Evolutionary conservation across 2,113 vertebrate genomes (phyloP).

Genomic region (Vidua chalybeata): DNA sequence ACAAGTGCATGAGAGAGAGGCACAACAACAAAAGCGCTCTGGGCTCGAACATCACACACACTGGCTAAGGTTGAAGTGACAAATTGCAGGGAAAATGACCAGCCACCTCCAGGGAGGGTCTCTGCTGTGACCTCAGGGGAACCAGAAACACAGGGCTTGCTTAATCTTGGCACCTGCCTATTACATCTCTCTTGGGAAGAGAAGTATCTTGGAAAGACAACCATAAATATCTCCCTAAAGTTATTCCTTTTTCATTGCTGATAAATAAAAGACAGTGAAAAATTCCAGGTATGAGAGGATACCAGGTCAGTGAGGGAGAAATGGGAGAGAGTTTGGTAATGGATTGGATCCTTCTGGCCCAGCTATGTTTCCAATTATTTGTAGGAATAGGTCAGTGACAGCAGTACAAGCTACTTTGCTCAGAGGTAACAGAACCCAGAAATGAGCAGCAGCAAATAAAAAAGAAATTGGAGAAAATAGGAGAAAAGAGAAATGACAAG

Average conservation of each 20-base stretch:
- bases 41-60: not conserved
- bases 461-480: not conserved
- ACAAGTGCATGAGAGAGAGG: not conserved
- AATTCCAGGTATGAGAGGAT: not conserved
- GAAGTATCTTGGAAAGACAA: not conserved
- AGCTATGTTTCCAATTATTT: not conserved
- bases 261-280: not conserved
- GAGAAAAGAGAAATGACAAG: not conserved
- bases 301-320: not conserved
- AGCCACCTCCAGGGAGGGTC: not conserved
- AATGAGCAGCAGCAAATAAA: not conserved
- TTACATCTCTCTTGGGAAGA: not conserved
- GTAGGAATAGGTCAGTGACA: not conserved
- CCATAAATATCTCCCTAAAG: not conserved
- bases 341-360: not conserved
- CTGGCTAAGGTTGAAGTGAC: not conserved
- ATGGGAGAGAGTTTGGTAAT: not conserved
- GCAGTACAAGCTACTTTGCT: fast-evolving
- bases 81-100: not conserved
- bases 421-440: not conserved
- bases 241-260: not conserved
- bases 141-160: not conserved
- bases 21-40: not conserved
- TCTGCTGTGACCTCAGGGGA: not conserved
- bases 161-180: not conserved